Evolutionary conservation across 2,797 vertebrate species (phyloP), one percentile per base, ranked within the genome.

Genomic region (Mormyrops boulengeri): DNA sequence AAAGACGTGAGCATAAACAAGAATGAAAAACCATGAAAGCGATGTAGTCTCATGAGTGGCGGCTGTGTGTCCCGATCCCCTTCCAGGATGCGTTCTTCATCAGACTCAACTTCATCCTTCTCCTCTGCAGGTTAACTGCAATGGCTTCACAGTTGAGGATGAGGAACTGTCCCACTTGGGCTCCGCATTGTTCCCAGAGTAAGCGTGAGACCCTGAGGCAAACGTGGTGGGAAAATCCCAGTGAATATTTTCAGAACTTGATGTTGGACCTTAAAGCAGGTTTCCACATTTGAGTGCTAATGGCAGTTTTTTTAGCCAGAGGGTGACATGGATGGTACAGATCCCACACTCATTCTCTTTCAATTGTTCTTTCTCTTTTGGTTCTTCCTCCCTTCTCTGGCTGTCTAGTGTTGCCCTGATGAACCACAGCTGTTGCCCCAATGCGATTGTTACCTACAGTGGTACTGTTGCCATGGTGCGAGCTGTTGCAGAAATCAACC

Each of bases 391-490:
- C 47, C 34, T 85, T 47, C 9, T 52, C 22, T 30, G 62, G 41
- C 7, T 47, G 3, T 57, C 44, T 41, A 99, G 99, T 6, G 97
- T 99, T 86, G 98, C 98, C 0, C 90, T 99, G 89, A 97, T 99
- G 95, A 99, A 99, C 94, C 99, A 99, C 93, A 99, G 98, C 93
- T 99, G 99, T 90, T 97, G 97, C 50, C 97, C 98, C 88, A 99
- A 97, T n/a, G 97, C 98, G 92, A 98, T 99, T 2, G 97, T 99
- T 91, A 99, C 98, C 11, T 99, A 97, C 91, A 96, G 95, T 55
- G 97, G 97, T 88, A 97, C 96, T 0, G 69, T 95, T 22, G 98
- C 98, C 0, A 97, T 99, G 93, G 94, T 99, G 50, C 95, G 98
- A 91, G 98, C 98, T 0, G 97, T 99, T 11, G 95, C 95, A 94